Conservation (phyloP, 2,888 invertebrate species). For the Sinotaia quadrata region DNA sequence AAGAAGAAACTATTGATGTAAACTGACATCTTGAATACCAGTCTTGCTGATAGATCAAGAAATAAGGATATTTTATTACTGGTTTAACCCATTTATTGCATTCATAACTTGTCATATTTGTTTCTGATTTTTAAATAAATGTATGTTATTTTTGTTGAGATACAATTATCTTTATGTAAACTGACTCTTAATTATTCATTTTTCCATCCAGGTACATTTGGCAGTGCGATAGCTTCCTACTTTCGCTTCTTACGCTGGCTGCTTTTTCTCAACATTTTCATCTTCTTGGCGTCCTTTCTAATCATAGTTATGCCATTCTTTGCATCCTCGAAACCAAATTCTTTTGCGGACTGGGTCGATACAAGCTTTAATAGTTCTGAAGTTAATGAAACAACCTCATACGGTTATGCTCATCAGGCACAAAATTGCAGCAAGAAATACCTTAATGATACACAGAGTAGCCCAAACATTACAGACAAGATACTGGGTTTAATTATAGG, state of each 20-base stretch:
- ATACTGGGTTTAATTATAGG: conserved; percentile 63
- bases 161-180: too few relatives aligned
- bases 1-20: too few relatives aligned
- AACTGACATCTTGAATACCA: too few relatives aligned
- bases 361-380: conserved; percentile 25
- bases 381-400: conserved; percentile 17
- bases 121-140: too few relatives aligned
- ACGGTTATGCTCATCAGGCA: conserved; percentile 19
- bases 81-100: too few relatives aligned
- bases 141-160: too few relatives aligned
- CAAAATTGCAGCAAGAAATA: conserved; percentile 51
- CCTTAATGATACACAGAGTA: conserved; percentile 29
- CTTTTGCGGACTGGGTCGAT: conserved; percentile 27
- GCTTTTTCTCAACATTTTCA: conserved; percentile 84
- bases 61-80: too few relatives aligned
- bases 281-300: conserved; percentile 75
- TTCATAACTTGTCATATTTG: too few relatives aligned
- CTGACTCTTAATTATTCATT: too few relatives aligned
- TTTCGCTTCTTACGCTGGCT: conserved; percentile 90
- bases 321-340: conserved; percentile 70
- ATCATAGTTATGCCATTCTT: conserved; percentile 79
- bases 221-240: conserved; percentile 76
- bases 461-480: conserved; percentile 26
- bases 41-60: too few relatives aligned
- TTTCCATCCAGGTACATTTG: too few relatives aligned